Evolutionary conservation across 2,113 vertebrate genomes (phyloP), one percentile per base, ranked within the genome.

Genomic region (Morone saxatilis): DNA sequence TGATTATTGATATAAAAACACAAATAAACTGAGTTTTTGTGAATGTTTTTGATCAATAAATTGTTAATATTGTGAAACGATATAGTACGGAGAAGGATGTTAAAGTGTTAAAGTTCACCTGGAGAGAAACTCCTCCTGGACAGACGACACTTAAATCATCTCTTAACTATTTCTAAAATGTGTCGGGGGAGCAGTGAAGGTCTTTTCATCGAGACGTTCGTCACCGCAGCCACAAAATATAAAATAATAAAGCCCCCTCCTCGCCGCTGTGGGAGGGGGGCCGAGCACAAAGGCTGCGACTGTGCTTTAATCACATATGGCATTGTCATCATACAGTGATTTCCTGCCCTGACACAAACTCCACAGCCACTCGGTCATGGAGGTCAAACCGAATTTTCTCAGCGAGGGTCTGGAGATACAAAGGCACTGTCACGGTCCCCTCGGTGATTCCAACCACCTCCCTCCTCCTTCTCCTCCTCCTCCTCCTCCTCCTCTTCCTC

Each of bases 301-400:
- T 94, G 93, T 94, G 90, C 83, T 78, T 89, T 95, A 95, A 92
- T 93, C 94, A 94, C 94, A 95, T 90, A 92, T 94, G 94, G 94
- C 94, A 90, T 93, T 92, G 93, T 94, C 94, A 93, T 94, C 93
- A 93, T 85, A 88, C 87, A 92, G 92, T 95, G 94, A 95, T 96
- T 96, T 96, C 93, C 94, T 93, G 94, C 92, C 89, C 92, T 94
- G 93, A 94, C 94, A 94, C 93, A 93, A 93, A 92, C 94, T 93
- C 91, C 92, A 92, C 92, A 84, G 0, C 73, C 86, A 84, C 90
- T 94, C 86, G 51, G 94, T 93, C 94, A 95, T 93, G 94, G 94
- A 92, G 92, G 91, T 94, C 94, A 93, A 83, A 86, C 59, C 3
- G 6, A 31, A 90, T 90, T 90, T 90, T 90, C 84, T 87, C 74